Evolutionary conservation across 2,888 invertebrate species (phyloP).

Genomic region (Nephrocerus scutellatus): DNA sequence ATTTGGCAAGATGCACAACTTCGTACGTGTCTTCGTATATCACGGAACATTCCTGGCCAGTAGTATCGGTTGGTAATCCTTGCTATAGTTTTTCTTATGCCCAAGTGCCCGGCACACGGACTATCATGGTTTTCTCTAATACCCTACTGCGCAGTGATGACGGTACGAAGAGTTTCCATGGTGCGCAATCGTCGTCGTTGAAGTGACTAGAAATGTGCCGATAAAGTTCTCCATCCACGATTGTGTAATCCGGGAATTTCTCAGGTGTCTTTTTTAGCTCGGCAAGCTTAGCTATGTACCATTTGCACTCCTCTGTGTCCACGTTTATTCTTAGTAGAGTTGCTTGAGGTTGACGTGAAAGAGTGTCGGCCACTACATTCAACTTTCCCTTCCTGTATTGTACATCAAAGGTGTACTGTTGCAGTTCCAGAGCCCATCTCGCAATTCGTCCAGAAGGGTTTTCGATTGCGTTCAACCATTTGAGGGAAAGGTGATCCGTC

Average conservation of each 20-base stretch:
- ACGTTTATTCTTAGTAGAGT: no score
- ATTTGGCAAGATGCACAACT: constrained; percentile 2
- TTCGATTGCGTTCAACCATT: no score
- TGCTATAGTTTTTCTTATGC: constrained; percentile 7
- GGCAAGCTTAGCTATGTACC: no score
- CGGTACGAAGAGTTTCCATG: constrained; percentile 3
- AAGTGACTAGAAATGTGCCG: neutral
- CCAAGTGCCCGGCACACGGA: constrained; percentile 6
- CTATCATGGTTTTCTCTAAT: constrained; percentile 5
- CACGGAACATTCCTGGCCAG: constrained; percentile 9
- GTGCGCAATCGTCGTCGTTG: neutral
- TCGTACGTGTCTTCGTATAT: constrained; percentile 5
- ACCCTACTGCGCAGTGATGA: no score
- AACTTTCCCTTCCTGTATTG: no score
- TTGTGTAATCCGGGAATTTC: constrained; percentile 3
- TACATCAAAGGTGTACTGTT: no score
- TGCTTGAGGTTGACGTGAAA: no score
- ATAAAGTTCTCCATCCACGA: neutral
- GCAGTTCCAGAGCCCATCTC: no score
- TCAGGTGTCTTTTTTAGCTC: no score
- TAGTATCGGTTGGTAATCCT: constrained; percentile 6
- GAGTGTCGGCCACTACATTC: neutral
- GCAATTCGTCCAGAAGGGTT: no score
- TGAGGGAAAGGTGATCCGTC: no score
- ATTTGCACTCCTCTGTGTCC: no score